A percentile compares a stretch with the other conserved stretches of the same genome.
These are phyloP conservation scores for Drosophila nebulosa DNA, from an alignment of 1,140 invertebrate genomes.

Conservation along the genomic window DNA sequence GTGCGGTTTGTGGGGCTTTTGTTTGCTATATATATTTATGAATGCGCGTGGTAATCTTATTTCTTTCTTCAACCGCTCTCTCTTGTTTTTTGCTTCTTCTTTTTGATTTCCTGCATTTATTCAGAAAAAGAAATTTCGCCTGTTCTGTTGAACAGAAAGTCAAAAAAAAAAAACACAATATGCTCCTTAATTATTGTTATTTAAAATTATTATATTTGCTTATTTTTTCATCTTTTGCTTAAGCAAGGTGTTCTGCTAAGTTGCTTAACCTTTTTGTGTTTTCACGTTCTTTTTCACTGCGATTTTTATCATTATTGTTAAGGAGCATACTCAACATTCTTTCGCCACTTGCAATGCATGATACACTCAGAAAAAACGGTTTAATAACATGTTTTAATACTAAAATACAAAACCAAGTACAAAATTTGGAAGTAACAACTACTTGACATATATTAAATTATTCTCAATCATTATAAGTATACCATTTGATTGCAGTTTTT, in stretches of 20 bases:
- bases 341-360: not conserved
- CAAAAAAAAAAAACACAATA: constrained; percentile 20
- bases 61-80: not conserved
- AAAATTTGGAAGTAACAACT: not conserved
- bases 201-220: constrained; percentile 46
- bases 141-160: not conserved
- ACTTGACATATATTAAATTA: too few relatives aligned
- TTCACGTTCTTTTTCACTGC: not conserved
- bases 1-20: not conserved
- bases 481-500: too few relatives aligned
- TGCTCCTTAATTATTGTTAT: constrained; percentile 45
- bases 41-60: not conserved
- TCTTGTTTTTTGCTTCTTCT: not conserved
- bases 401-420: not conserved
- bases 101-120: constrained; percentile 11
- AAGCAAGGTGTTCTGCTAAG: constrained; percentile 27
- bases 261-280: constrained; percentile 26
- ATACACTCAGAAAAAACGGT: not conserved
- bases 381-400: too few relatives aligned
- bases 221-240: constrained; percentile 21
- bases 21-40: not conserved
- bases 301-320: not conserved
- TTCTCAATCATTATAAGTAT: too few relatives aligned
- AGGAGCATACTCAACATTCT: not conserved
- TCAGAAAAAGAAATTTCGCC: not conserved